These are phyloP conservation scores for Asteroscopus sphinx DNA, from an alignment of 2,888 invertebrate species.

Conservation along the genomic window DNA sequence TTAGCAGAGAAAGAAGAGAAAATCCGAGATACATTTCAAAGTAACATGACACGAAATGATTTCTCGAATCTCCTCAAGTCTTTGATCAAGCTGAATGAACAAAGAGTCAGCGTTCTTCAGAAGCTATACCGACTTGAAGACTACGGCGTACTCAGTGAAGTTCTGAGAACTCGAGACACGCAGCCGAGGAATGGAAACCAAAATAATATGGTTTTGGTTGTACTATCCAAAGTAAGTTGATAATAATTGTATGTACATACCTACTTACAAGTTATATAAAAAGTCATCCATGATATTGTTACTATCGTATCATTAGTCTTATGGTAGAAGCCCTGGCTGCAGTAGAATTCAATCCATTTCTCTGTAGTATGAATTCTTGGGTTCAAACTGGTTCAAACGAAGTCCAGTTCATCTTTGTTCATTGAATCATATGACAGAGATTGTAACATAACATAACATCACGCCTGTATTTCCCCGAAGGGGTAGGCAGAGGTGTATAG, in stretches of 20 bases:
- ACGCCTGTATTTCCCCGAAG: too few species aligned
- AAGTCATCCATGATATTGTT: background rate
- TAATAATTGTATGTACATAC: background rate
- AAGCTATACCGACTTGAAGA: slow-evolving; percentile 33
- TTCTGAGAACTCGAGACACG: slow-evolving; percentile 20
- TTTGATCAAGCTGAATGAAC: slow-evolving; percentile 50
- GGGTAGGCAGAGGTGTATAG: too few species aligned
- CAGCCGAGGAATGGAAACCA: background rate
- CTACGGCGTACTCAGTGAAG: slow-evolving; percentile 27
- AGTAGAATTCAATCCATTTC: too few species aligned
- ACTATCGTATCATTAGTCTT: background rate
- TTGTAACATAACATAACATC: too few species aligned
- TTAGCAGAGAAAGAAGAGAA: slow-evolving; percentile 10
- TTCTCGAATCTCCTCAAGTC: slow-evolving; percentile 45
- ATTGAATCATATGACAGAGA: too few species aligned
- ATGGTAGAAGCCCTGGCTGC: background rate
- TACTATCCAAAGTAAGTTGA: slow-evolving; percentile 44
- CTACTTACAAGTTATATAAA: too few species aligned
- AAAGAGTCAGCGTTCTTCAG: slow-evolving; percentile 30
- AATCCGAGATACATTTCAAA: slow-evolving; percentile 19
- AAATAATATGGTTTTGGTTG: slow-evolving; percentile 26
- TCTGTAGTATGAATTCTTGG: too few species aligned
- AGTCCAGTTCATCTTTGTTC: too few species aligned
- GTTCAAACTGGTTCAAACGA: too few species aligned
- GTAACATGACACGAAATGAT: slow-evolving; percentile 32